Evolutionary conservation across 2,113 vertebrate genomes (phyloP).

Genomic region (Myocastor coypus): DNA sequence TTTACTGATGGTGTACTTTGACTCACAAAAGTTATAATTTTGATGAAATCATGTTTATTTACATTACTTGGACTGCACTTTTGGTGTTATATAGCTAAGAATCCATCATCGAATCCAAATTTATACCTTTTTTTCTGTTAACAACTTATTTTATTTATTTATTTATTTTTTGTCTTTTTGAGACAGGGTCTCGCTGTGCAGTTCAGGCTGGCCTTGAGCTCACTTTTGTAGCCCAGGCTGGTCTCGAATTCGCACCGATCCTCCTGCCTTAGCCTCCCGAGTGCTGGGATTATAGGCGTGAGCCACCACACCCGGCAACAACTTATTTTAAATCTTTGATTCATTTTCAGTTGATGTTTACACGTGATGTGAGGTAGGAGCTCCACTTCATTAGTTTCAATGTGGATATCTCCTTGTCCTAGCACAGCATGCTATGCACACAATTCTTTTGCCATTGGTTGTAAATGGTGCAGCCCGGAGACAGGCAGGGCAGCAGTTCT

Average conservation of each 20-base stretch:
- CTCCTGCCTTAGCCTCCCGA: no score
- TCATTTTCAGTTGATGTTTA: background rate
- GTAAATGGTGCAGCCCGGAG: background rate
- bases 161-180: no score
- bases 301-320: no score
- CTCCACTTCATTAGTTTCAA: background rate
- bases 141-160: no score
- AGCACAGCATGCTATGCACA: background rate
- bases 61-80: background rate
- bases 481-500: background rate
- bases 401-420: background rate
- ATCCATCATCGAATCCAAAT: background rate
- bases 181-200: no score
- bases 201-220: no score
- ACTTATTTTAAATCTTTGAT: background rate
- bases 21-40: background rate
- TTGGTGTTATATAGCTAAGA: background rate
- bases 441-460: background rate
- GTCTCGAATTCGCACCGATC: no score
- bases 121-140: background rate
- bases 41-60: background rate
- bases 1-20: background rate
- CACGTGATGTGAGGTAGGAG: background rate
- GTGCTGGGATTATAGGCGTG: no score
- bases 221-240: no score